These are phyloP conservation scores for Enhydra lutris DNA, from an alignment of 2,113 vertebrate species.

Conservation along the genomic window DNA sequence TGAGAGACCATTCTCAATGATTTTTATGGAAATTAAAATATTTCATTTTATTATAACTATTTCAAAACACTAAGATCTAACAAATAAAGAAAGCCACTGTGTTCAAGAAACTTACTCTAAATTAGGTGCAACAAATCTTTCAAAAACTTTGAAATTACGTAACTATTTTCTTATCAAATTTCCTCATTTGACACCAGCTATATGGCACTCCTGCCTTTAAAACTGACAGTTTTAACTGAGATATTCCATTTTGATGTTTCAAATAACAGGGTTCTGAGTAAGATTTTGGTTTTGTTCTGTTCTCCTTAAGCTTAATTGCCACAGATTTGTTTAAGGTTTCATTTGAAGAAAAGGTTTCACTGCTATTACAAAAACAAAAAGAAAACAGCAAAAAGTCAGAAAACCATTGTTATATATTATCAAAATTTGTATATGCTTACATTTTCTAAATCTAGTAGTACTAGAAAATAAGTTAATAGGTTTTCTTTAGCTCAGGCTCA, in stretches of 20 bases:
- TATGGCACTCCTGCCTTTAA: slow-evolving; percentile 8
- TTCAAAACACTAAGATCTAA: slow-evolving; percentile 24
- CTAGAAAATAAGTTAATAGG: slow-evolving; percentile 28
- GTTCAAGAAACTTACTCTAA: slow-evolving; percentile 10
- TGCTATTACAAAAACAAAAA: slow-evolving; percentile 44
- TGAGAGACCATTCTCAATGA: not conserved
- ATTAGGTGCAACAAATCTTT: not conserved
- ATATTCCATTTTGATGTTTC: slow-evolving; percentile 35
- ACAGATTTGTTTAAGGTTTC: slow-evolving; percentile 35
- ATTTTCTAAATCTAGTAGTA: slow-evolving; percentile 40
- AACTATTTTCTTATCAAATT: slow-evolving; percentile 41
- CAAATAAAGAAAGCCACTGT: not conserved
- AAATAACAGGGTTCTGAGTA: slow-evolving; percentile 4
- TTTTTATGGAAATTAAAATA: slow-evolving; percentile 18
- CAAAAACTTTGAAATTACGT: not conserved
- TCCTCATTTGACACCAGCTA: slow-evolving; percentile 27
- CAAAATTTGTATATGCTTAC: slow-evolving; percentile 14
- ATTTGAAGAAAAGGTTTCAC: slow-evolving; percentile 23
- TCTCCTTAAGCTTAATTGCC: not conserved
- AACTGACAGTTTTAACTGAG: slow-evolving; percentile 33
- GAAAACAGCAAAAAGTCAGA: not conserved
- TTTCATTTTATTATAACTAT: slow-evolving; percentile 6
- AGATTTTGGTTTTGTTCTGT: not conserved
- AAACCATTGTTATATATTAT: not conserved
- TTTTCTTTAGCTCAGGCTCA: slow-evolving; percentile 22